These are phyloP conservation scores for Wiebesia pumilae DNA, from an alignment of 1,140 invertebrate genomes.

Conservation along the genomic window DNA sequence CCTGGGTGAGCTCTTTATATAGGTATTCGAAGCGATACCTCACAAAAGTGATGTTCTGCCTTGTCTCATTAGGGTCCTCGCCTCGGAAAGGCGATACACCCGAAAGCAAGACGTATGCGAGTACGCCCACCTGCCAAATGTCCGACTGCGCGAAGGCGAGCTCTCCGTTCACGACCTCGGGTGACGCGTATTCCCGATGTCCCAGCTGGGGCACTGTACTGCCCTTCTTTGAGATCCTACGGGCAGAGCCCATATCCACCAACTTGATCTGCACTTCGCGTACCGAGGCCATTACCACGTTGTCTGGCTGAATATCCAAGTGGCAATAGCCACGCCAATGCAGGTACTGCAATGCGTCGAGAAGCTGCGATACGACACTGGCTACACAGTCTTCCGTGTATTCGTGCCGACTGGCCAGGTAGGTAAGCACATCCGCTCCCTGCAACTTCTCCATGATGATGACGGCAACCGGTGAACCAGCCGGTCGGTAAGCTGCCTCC, in stretches of 20 bases:
- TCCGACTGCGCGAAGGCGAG: conserved; percentile 92
- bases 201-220: conserved; percentile 81
- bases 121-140: conserved; percentile 95
- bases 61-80: conserved; percentile 87
- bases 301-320: conserved; percentile 96
- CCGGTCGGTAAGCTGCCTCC: conserved; percentile 82
- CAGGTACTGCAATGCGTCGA: conserved; percentile 92
- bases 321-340: conserved; percentile 95
- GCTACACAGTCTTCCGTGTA: conserved; percentile 94
- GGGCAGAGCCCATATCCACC: conserved; percentile 91
- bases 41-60: conserved; percentile 93
- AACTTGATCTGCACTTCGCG: conserved; percentile 92
- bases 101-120: conserved; percentile 95
- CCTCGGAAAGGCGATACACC: conserved; percentile 95
- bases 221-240: conserved; percentile 86
- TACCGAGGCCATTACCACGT: conserved; percentile 94
- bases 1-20: conserved; percentile 95
- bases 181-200: conserved; percentile 87
- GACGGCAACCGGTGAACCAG: conserved; percentile 80
- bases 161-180: conserved; percentile 93
- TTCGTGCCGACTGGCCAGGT: conserved; percentile 88
- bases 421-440: conserved; percentile 93
- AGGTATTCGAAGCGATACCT: conserved; percentile 96
- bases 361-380: conserved; percentile 86
- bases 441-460: conserved; percentile 91